These are phyloP conservation scores for Apolygus lucorum DNA, from an alignment of 1,140 invertebrate species.

Conservation along the genomic window DNA sequence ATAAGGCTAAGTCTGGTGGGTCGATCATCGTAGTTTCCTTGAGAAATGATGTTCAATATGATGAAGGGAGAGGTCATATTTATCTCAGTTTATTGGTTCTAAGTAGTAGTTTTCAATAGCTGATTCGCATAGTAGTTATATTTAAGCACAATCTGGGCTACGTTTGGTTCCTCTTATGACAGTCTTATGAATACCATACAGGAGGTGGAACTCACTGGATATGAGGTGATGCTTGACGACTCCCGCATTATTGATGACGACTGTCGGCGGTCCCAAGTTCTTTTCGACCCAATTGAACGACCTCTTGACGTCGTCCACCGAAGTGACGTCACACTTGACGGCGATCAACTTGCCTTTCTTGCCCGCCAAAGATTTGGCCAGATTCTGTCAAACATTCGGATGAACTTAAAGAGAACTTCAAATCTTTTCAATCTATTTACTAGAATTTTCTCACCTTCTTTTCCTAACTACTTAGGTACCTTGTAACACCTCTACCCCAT, in stretches of 20 bases:
- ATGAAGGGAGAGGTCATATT: neutral
- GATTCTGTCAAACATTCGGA: too few species aligned
- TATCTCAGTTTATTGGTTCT: neutral
- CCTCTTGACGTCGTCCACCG: conserved; percentile 53
- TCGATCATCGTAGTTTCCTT: too few species aligned
- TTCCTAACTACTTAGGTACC: too few species aligned
- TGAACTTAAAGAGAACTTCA: too few species aligned
- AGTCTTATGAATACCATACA: too few species aligned
- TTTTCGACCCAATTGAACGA: conserved; percentile 55
- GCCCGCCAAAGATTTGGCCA: neutral
- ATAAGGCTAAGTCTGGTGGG: too few species aligned
- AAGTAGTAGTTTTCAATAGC: neutral
- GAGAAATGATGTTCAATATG: neutral
- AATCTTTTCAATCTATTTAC: too few species aligned
- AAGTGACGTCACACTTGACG: conserved; percentile 50
- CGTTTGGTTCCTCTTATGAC: neutral
- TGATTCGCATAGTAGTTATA: neutral
- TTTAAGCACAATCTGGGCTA: neutral
- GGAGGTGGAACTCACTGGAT: neutral
- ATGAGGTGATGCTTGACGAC: neutral
- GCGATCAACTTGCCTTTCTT: neutral
- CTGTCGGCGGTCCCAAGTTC: conserved; percentile 52
- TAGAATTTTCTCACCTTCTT: too few species aligned
- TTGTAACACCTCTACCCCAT: too few species aligned
- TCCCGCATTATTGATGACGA: conserved; percentile 66